phyloP scores from a whole-genome alignment of 2,888 invertebrate genomes.

The Smittia aterrima region DNA sequence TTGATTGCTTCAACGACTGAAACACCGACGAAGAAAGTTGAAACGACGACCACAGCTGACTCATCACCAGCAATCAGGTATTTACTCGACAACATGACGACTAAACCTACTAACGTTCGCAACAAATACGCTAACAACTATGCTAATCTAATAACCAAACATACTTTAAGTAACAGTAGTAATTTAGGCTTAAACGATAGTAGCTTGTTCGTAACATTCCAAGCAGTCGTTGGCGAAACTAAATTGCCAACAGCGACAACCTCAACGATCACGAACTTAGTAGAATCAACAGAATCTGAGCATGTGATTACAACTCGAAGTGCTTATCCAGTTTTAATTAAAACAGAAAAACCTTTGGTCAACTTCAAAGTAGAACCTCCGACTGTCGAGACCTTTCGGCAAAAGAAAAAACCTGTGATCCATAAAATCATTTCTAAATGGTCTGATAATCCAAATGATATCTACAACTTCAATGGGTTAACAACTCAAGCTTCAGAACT shows the following conservation, averaged over 20 bases:
- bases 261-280: constrained; percentile 20
- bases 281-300: neutral
- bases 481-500: constrained; percentile 16
- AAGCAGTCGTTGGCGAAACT: neutral
- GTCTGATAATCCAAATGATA: constrained; percentile 38
- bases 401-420: constrained; percentile 26
- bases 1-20: constrained; percentile 4
- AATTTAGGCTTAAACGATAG: constrained; percentile 17
- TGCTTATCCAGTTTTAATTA: neutral
- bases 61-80: constrained; percentile 28
- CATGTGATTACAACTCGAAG: neutral
- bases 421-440: constrained; percentile 40
- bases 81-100: constrained; percentile 24
- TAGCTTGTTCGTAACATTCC: neutral
- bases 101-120: constrained; percentile 32
- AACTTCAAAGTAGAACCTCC: constrained; percentile 17
- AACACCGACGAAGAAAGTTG: constrained; percentile 2
- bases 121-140: constrained; percentile 37
- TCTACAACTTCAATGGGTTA: constrained; percentile 15
- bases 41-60: neutral
- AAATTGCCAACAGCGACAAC: neutral
- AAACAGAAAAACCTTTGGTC: neutral
- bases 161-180: constrained; percentile 30
- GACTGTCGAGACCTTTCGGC: neutral
- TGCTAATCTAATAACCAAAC: constrained; percentile 39